Evolutionary conservation across 2,113 vertebrate species (phyloP).

Genomic region (Falco punctatus): DNA sequence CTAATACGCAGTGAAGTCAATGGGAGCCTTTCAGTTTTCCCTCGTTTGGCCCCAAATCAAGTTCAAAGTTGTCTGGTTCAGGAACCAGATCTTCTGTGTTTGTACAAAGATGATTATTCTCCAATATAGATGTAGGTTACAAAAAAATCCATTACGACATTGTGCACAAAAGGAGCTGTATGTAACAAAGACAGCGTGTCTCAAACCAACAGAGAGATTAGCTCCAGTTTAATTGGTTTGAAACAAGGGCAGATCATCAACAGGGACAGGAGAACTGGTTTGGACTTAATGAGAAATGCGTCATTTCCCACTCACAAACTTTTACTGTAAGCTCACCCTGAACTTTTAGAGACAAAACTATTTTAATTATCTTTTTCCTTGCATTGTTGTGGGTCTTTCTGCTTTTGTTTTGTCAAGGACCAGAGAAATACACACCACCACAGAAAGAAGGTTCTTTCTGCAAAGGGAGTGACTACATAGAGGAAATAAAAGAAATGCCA

Average conservation of each 20-base stretch:
- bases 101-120: slow-evolving; percentile 9
- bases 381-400: not conserved
- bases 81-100: slow-evolving; percentile 3
- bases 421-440: not conserved
- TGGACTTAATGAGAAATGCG: slow-evolving; percentile 40
- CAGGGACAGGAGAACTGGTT: slow-evolving; percentile 45
- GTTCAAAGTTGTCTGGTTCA: slow-evolving; percentile 29
- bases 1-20: not conserved
- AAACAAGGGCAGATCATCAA: slow-evolving; percentile 62
- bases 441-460: not conserved
- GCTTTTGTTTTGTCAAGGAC: not conserved
- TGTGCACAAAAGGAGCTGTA: slow-evolving; percentile 42
- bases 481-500: not conserved
- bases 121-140: slow-evolving; percentile 41
- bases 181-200: slow-evolving; percentile 43
- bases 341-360: not conserved
- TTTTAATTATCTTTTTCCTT: not conserved
- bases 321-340: not conserved
- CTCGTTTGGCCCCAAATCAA: slow-evolving; percentile 14
- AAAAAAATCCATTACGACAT: slow-evolving; percentile 36
- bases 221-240: slow-evolving; percentile 53
- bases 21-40: slow-evolving; percentile 6
- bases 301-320: not conserved
- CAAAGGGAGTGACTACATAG: not conserved
- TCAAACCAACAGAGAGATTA: slow-evolving; percentile 60